Evolutionary conservation across 1,140 invertebrate species (phyloP), one percentile per base, ranked within the genome.

Genomic region (Apis cerana): DNA sequence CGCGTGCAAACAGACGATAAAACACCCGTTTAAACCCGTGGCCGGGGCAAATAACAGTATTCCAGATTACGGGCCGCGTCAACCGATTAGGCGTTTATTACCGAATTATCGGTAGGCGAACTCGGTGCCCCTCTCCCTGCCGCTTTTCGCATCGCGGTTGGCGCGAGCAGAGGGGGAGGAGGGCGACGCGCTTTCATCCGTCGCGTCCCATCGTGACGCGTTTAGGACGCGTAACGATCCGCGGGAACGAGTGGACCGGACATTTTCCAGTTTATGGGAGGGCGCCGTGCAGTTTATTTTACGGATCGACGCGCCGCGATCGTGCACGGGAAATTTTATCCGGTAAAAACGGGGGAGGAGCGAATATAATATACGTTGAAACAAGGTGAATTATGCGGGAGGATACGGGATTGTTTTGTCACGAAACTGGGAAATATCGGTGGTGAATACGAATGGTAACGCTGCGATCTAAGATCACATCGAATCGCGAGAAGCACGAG

Each of bases 51-150:
- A 88, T 88, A 88, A 85, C 87, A 70, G 78, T 88, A 88, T 83
- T 77, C 86, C 67, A 67, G 84, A 88, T 88, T 88, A 88, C 84
- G 33, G 83, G 62, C 23, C 23, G 74, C 76, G 80, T 88, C 86
- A 81, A 81, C 87, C 33, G 80, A 88, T 88, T 85, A 85, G 78
- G 79, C 86, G 87, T 88, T 88, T 88, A 83, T 88, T 83, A 88
- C 52, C 83, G 87, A 84, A 87, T 87, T 89, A 87, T 89, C 85
- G 80, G 48, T 67, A 59, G 85, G 23, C 80, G 83, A 75, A 78
- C 80, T 67, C 80, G 62, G 71, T 69, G 85, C 54, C 77, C 33
- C 72, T 79, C 27, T 27, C 27, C 27, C 27, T 27, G 1, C 27
- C 27, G 2, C 27, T 2, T 75, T 56, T 43, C 33, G 4, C 65